Evolutionary conservation across 2,113 vertebrate species (phyloP), one percentile per base, ranked within the genome.

Genomic region (Fregata magnificens): DNA sequence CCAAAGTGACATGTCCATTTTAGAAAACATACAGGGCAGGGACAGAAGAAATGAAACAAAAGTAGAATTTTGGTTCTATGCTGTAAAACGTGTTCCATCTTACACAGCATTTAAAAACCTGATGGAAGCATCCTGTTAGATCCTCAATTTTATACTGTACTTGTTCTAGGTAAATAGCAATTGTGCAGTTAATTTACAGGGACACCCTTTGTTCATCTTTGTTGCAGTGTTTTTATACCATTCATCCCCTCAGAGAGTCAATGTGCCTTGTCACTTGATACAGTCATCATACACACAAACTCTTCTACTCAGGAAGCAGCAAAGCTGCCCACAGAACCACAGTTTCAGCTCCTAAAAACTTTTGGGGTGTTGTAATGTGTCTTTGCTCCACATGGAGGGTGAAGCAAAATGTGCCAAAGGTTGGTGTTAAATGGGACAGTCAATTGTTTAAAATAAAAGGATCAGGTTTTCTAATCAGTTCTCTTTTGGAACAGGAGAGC

Each of bases 1-100:
- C 34, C 78, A 50, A 95, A 95, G 56, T 92, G 90, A 92, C 82
- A 69, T 88, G 93, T 79, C 93, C 87, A 34, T 74, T 95, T 95
- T 53, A 93, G 78, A 90, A 96, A 94, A 86, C 70, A 50, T 34
- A 47, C 28, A 65, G 58, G 34, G 28, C 29, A 40, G 58, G 70
- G 34, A 76, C n/a, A 53, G 59, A 86, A 77, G 80, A 25, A 82
- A 18, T 6, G 92, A 82, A 92, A 74, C 44, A 84, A 82, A 87
- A 80, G 22, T 24, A 62, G 36, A 69, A 72, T 85, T 86, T 84
- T n/a, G 49, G 19, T 8, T 78, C 90, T 83, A n/a, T 72, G 38
- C 32, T 40, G 12, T 78, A 65, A 86, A 88, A 85, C 31, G 21
- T 31, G 14, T 55, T 73, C 40, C 7, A 40, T 53, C 56, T 81